Evolutionary conservation across 2,888 invertebrate genomes (phyloP).

Genomic region (Argynnis bischoffii): DNA sequence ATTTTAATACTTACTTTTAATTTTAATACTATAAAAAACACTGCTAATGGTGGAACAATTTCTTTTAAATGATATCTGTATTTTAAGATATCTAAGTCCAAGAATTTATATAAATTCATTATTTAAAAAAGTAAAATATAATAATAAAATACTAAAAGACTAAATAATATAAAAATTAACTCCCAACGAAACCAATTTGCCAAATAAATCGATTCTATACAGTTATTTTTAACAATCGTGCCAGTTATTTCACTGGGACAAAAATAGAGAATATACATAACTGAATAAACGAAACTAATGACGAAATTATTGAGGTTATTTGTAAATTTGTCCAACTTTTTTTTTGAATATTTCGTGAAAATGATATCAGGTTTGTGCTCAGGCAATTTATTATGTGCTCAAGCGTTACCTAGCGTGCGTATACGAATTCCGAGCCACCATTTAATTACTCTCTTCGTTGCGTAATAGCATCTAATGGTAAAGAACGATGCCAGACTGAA

Average conservation of each 20-base stretch:
- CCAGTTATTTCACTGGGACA: slow-evolving; percentile 1
- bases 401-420: slow-evolving; percentile 42
- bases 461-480: slow-evolving; percentile 43
- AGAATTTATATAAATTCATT: too few relatives aligned
- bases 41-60: too few relatives aligned
- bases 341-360: slow-evolving; percentile 26
- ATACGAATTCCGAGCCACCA: slow-evolving; percentile 43
- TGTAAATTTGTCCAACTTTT: slow-evolving; percentile 15
- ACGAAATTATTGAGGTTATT: slow-evolving; percentile 7
- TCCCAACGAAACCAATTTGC: not conserved
- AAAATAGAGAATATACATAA: slow-evolving; percentile 6
- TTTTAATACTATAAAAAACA: too few relatives aligned
- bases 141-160: not conserved
- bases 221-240: not conserved
- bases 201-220: too few relatives aligned
- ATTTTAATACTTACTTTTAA: too few relatives aligned
- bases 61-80: too few relatives aligned
- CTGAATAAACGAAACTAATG: slow-evolving; percentile 12
- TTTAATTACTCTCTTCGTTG: slow-evolving; percentile 48
- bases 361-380: slow-evolving; percentile 36
- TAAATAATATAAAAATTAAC: not conserved
- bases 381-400: slow-evolving; percentile 42
- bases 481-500: slow-evolving; percentile 47
- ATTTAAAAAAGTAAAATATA: too few relatives aligned
- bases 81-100: too few relatives aligned